Base-by-base conservation (phyloP, 2,113 vertebrate genomes). In the Picathartes gymnocephalus region DNA sequence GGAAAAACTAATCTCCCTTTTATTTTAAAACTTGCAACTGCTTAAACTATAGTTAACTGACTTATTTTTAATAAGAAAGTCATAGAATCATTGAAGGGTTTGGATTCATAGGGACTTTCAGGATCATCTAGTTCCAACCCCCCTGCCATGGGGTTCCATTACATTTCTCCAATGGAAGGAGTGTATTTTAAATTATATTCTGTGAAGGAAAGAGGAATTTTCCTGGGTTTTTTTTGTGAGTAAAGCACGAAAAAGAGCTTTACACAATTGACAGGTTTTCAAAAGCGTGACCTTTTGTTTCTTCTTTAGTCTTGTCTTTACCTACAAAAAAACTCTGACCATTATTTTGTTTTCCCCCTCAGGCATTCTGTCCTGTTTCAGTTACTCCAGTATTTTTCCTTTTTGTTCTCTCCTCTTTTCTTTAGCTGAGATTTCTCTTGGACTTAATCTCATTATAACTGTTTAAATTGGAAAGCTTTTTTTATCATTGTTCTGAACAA, bases 311-410 rank as follows among this genome's bases (percentile, higher is more conserved):
- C 9, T 65, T 57, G 37, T 21, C 35, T 68, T 84, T 60, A 37
- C 17, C 21, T 69, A 24, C 22, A 35, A 35, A 81, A 80, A 68
- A 65, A 24, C 2, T 60, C 16, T 33, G 51, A 27, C 11, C 1
- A 3, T 48, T 23, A 31, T 33, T 73, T 54, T 21, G n/a, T 13
- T 6, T 6, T 0, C 2, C 9, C 3, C 13, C 28, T 8, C 14
- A 39, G 45, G 27, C 16, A 25, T 73, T 86, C 3, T 9, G 13
- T 73, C 30, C 42, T 42, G 7, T 62, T 92, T 40, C 39, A 42
- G 7, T 86, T 77, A 65, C n/a, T 88, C 42, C 16, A 51, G 0
- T 72, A 33, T 78, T 86, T 90, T 81, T 21, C 40, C 35, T 54
- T 7, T 61, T 80, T 62, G 6, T 84, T 81, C 17, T 85, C 11